These are phyloP conservation scores for Ecdyonurus torrentis DNA, from an alignment of 2,888 invertebrate species.

Conservation along the genomic window DNA sequence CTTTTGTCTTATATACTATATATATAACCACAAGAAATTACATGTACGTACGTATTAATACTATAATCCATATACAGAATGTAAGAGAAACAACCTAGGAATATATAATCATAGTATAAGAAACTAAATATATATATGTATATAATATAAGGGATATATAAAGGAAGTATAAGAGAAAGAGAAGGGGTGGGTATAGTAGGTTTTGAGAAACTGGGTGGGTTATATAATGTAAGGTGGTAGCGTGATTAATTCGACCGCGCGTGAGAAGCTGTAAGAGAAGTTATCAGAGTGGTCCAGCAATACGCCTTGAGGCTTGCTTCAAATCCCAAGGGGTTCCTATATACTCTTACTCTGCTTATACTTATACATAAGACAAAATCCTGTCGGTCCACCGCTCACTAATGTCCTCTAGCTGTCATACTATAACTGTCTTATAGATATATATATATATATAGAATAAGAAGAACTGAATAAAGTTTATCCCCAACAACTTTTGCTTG, in stretches of 20 bases:
- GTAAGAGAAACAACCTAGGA: no score
- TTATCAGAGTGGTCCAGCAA: neutral
- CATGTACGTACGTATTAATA: neutral
- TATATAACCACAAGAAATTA: neutral
- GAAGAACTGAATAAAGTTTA: no score
- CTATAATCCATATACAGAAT: neutral
- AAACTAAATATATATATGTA: no score
- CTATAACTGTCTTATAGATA: neutral
- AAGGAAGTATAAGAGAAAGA: no score
- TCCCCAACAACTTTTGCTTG: no score
- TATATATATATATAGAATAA: no score
- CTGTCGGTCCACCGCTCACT: neutral
- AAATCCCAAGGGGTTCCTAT: neutral
- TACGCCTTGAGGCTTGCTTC: neutral
- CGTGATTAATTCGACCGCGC: neutral
- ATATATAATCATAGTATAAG: no score
- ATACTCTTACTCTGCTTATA: no score
- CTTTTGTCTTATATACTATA: neutral
- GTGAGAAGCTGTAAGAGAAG: neutral
- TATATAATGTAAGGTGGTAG: neutral
- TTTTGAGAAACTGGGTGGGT: neutral
- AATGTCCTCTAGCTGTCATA: neutral
- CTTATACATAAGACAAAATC: neutral
- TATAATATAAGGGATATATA: no score
- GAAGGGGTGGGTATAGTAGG: neutral